Conservation (phyloP, 2,113 vertebrate genomes). For the cat (Felis catus) region F.catus_Fca126_mat1.0 CM031413.1:153928001-153928500, state of each 20-base stretch:
- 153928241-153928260: neutral
- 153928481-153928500: neutral
- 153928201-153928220: neutral
- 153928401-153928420: slow-evolving; percentile 24
- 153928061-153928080: neutral
- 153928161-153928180: neutral
- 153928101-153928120: neutral
- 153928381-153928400: neutral
- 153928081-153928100: neutral
- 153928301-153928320: neutral
- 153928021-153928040: neutral
- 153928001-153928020: neutral
- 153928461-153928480: neutral
- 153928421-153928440: neutral
- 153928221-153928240: neutral
- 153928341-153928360: neutral
- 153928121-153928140: neutral
- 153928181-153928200: neutral
- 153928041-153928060: neutral
- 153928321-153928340: neutral
- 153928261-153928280: neutral
- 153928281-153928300: neutral
- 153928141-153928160: neutral
- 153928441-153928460: neutral
- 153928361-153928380: neutral